Evolutionary conservation across 2,113 vertebrate genomes (phyloP), one percentile per base, ranked within the genome.

Genomic region (Salvelinus namaycush): DNA sequence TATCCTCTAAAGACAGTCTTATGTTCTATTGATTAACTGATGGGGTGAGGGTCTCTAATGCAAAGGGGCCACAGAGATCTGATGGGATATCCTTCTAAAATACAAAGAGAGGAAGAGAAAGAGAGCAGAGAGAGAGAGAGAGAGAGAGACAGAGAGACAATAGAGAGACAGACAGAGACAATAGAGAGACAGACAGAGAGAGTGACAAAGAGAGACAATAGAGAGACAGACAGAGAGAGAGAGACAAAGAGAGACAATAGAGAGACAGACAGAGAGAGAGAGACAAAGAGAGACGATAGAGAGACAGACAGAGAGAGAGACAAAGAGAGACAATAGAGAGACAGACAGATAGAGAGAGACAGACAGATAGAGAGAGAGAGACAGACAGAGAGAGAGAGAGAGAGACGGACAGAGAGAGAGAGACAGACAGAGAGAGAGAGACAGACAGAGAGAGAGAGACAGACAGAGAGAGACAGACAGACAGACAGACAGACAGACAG

Each of bases 21-120:
- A 95, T 93, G 93, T 91, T 91, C 88, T 95, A 95, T 94, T 93
- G 95, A 96, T 95, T 94, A 85, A 83, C 90, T 86, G 86, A 94
- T 93, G 6, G 34, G 34, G 6, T 96, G 93, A 94, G 93, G 90
- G 7, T 49, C 48, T 49, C 92, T 87, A 85, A 84, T 86, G 90
- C 89, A 91, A 89, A 81, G 68, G 70, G 73, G 16, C 16, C 81
- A 82, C 84, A 87, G 89, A 89, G 83, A 91, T 90, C 88, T 91
- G 75, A 86, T 92, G 89, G 88, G 34, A 9, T 1, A 39, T 39
- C 34, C 7, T 31, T 39, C 34, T 39, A 93, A 93, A 93, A 90
- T 93, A 92, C 91, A 93, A 83, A 86, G 88, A 16, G 3, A 72
- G 86, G 82, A 79, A 57, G 73, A 80, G 77, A 83, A 77, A 62